Conservation (phyloP, 2,888 invertebrate genomes). For the Aspidiotus rigidus region DNA sequence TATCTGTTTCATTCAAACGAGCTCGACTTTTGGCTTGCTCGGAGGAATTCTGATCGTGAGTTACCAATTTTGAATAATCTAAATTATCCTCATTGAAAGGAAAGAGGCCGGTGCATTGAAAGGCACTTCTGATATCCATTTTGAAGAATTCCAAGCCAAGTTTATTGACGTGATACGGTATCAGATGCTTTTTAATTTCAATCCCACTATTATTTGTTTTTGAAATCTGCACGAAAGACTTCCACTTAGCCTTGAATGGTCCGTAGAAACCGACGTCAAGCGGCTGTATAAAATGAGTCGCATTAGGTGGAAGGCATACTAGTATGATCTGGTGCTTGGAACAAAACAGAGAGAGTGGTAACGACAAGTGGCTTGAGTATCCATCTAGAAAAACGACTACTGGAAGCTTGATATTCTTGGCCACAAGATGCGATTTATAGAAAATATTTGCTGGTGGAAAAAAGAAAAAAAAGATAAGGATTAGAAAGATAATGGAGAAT, state of each 20-base stretch:
- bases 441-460: conserved; percentile 2
- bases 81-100: conserved; percentile 2
- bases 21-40: too few relatives aligned
- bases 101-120: background rate
- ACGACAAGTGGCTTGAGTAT: background rate
- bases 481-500: too few relatives aligned
- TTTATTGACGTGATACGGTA: background rate
- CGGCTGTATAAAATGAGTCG: conserved; percentile 1
- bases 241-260: background rate
- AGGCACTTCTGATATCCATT: background rate
- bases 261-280: background rate
- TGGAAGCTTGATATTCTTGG: background rate
- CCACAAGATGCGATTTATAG: background rate
- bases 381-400: conserved; percentile 7
- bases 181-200: background rate
- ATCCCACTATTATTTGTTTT: background rate
- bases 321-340: background rate
- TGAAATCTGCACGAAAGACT: background rate
- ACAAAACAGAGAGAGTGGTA: background rate
- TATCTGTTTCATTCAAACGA: too few relatives aligned
- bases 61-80: conserved; percentile 1
- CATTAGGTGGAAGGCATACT: conserved; percentile 3
- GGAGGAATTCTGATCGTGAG: background rate
- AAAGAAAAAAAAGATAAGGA: too few relatives aligned
- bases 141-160: background rate